Evolutionary conservation across 1,140 invertebrate species (phyloP), one percentile per base, ranked within the genome.

Genomic region (Babylonia areolata): DNA sequence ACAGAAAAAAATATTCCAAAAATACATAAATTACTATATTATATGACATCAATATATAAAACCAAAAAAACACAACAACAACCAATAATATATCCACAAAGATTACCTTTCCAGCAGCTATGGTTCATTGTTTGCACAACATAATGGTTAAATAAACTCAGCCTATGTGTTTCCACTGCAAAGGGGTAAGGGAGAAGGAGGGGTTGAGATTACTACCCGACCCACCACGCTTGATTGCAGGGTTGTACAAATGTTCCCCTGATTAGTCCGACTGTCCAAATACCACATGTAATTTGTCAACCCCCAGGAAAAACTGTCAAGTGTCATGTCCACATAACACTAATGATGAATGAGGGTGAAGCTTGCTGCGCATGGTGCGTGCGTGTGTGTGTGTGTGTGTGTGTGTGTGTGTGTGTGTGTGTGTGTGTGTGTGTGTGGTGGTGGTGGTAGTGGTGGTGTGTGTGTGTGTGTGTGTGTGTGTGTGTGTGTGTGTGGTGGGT

Each of bases 391-490:
- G 58, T 64, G 58, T 64, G 58, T 64, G 58, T 64, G 58, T 64
- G 58, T 64, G 58, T 64, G 58, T 64, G 58, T 28, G 58, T 64
- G 58, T 28, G 58, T 28, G 58, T 64, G 58, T 64, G 58, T 64
- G 58, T 28, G 58, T 64, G 58, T 28, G 58, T 64, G 58, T 64
- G 58, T 28, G 58, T 64, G 58, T 64, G 58, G 9, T 6, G 9
- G 58, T 64, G 58, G 3, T n/a, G n/a, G n/a, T n/a, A n/a, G n/a
- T n/a, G n/a, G n/a, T n/a, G n/a, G n/a, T n/a, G n/a, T n/a, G n/a
- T n/a, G n/a, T n/a, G n/a, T n/a, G n/a, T n/a, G 58, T 64, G 58
- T 64, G 58, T 64, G 79, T 81, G 33, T 20, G 79, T 81, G 33
- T 81, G 33, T 81, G 33, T 81, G 33, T 46, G 33, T 81, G 33